Conservation (phyloP, 2,888 invertebrate species). For the Antheraea yamamai region DNA sequence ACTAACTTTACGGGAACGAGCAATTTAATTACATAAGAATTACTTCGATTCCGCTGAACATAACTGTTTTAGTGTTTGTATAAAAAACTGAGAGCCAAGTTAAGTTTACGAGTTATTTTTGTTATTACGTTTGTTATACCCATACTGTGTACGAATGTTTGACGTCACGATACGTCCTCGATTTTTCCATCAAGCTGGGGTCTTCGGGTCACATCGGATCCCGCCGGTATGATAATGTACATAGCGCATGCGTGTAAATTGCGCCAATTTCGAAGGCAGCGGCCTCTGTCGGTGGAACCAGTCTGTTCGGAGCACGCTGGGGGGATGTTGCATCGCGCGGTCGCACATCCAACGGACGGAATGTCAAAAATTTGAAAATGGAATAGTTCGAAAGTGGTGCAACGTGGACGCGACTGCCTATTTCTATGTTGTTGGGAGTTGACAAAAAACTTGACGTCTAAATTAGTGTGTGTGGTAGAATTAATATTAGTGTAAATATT, state of each 20-base stretch:
- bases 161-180: slow-evolving; percentile 80
- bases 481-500: slow-evolving; percentile 46
- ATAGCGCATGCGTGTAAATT: slow-evolving; percentile 76
- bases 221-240: slow-evolving; percentile 68
- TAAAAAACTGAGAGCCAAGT: slow-evolving; percentile 31
- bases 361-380: slow-evolving; percentile 73
- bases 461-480: slow-evolving; percentile 54
- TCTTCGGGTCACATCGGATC: slow-evolving; percentile 71
- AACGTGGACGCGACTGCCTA: slow-evolving; percentile 40
- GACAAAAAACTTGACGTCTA: slow-evolving; percentile 35
- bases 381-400: slow-evolving; percentile 65
- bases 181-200: slow-evolving; percentile 77
- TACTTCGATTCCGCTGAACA: background rate
- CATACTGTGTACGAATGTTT: slow-evolving; percentile 68
- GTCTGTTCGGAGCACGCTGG: slow-evolving; percentile 59
- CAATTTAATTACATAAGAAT: slow-evolving; percentile 1
- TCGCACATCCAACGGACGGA: slow-evolving; percentile 54
- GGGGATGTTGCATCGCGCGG: slow-evolving; percentile 72
- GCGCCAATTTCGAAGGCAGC: slow-evolving; percentile 78
- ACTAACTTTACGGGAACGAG: slow-evolving; percentile 25
- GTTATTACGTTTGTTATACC: slow-evolving; percentile 69
- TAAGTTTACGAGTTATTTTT: slow-evolving; percentile 59
- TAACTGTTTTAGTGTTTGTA: background rate
- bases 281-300: slow-evolving; percentile 74
- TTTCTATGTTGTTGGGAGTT: slow-evolving; percentile 38